A percentile compares a stretch with the other conserved stretches of the same genome.
Conservation (phyloP, 2,113 vertebrate genomes). For the Chamaea fasciata region DNA sequence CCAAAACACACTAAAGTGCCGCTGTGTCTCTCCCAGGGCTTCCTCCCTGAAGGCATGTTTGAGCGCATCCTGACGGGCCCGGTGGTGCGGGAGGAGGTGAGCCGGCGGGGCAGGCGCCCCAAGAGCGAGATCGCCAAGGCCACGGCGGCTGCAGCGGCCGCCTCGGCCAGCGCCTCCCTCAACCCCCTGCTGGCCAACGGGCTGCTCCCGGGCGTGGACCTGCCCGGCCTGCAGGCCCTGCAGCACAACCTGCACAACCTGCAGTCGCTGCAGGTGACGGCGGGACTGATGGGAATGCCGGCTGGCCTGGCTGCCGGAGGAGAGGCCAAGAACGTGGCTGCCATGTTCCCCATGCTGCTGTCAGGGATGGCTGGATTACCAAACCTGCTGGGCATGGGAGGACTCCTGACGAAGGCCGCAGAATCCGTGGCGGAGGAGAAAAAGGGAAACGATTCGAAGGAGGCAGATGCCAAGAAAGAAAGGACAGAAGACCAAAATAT, state of each 20-base stretch:
- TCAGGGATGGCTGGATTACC: slow-evolving; percentile 92
- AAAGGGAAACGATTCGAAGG: slow-evolving; percentile 76
- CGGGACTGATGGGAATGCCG: slow-evolving; percentile 91
- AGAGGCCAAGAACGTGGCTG: slow-evolving; percentile 86
- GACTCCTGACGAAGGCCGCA: slow-evolving; percentile 79
- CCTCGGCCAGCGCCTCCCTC: slow-evolving; percentile 63
- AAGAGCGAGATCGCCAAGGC: slow-evolving; percentile 90
- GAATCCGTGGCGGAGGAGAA: slow-evolving; percentile 79
- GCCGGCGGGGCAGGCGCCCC: slow-evolving; percentile 90
- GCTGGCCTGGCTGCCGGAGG: slow-evolving; percentile 78
- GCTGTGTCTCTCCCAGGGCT: slow-evolving; percentile 76
- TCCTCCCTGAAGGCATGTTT: slow-evolving; percentile 95
- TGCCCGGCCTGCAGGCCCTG: slow-evolving; percentile 90
- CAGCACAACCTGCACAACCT: slow-evolving; percentile 95
- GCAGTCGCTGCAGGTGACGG: slow-evolving; percentile 92
- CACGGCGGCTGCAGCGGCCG: slow-evolving; percentile 52
- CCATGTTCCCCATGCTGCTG: slow-evolving; percentile 97
- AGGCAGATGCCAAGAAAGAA: slow-evolving; percentile 83
- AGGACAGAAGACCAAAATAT: slow-evolving; percentile 87
- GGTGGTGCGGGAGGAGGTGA: slow-evolving; percentile 95
- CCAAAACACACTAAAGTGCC: not conserved
- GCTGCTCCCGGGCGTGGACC: slow-evolving; percentile 87
- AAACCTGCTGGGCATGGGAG: slow-evolving; percentile 88
- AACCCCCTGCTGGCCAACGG: slow-evolving; percentile 86
- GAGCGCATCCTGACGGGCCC: slow-evolving; percentile 96